Base-by-base conservation (phyloP, 2,888 invertebrate species). In the Oscheius myriophilus region DNA sequence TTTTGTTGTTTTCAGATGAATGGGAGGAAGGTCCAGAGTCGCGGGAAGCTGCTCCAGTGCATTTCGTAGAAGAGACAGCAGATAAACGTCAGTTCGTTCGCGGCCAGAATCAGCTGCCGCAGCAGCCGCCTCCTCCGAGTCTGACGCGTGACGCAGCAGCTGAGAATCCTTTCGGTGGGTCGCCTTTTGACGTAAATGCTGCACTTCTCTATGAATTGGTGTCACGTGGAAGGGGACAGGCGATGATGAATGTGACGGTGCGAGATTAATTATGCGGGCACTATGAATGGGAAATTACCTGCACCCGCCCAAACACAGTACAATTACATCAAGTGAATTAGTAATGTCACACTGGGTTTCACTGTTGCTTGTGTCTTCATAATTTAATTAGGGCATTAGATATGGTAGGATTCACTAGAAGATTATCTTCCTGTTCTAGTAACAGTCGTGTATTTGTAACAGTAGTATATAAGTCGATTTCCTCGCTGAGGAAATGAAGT, bases 101-200 rank as follows among this genome's bases (percentile, higher is more conserved):
- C 0, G 79, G 72, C 0, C 79, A 79, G 43, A 71, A 72, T 25
- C 67, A 57, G 23, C 64, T 80, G 1, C 80, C 76, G 11, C 68
- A 76, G 42, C 80, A 80, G 49, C 78, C 77, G 25, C 33, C 57
- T 18, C 80, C 80, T 11, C 80, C 80, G 23, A 77, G 75, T 62
- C 45, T 80, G 1, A 63, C 59, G 1, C 45, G 66, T 33, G 45
- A 63, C 7, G 57, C 63, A 9, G 57, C 63, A 9, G 49, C 54
- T 7, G 64, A 58, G 3, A 70, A 80, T 73, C 76, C 75, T 12
- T 73, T 80, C 51, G 69, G 76, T 73, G 65, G 55, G 69, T 67
- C 23, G 3, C 12, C 42, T 49, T n/a, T 18, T 21, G 21, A 49
- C 49, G n/a, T n/a, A 49, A 14, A 49, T 43, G 46, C 18, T 18